Evolutionary conservation across 2,888 invertebrate species (phyloP).

Genomic region (Perdita meconis): DNA sequence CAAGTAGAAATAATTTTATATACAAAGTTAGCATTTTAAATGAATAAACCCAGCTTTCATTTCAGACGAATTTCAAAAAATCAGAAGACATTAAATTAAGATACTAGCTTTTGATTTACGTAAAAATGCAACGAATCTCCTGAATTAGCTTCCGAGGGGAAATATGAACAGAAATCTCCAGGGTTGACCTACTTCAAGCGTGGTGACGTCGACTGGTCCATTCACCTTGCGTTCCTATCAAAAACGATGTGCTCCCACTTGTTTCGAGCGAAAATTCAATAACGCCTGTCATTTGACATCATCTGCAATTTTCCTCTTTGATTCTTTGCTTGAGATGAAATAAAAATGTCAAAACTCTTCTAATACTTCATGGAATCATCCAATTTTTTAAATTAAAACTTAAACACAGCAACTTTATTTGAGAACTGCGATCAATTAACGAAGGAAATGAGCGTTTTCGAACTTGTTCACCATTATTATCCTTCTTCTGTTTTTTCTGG

Average conservation of each 20-base stretch:
- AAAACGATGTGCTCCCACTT: conserved; percentile 33
- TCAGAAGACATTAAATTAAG: neutral
- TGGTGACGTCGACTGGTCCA: conserved; percentile 67
- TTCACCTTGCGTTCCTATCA: conserved; percentile 67
- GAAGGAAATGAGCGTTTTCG: no score
- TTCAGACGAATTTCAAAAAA: neutral
- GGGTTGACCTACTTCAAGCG: conserved; percentile 59
- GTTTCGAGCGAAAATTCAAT: conserved; percentile 23
- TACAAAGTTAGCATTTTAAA: no score
- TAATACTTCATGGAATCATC: neutral
- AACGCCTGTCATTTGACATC: conserved; percentile 9
- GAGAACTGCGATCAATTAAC: no score
- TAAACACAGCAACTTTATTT: no score
- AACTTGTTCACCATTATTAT: no score
- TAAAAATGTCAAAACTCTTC: neutral
- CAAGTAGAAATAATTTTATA: no score
- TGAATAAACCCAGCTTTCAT: neutral
- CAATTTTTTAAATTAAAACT: neutral
- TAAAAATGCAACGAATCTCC: conserved; percentile 3
- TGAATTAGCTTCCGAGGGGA: conserved; percentile 37
- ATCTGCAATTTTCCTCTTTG: neutral
- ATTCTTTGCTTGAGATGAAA: neutral
- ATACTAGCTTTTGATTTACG: conserved; percentile 17
- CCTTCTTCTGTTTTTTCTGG: no score
- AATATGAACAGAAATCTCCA: conserved; percentile 50